These are phyloP conservation scores for Ciona savignyi DNA, from an alignment of 23 tunicate species.

Conservation along the genomic window DNA sequence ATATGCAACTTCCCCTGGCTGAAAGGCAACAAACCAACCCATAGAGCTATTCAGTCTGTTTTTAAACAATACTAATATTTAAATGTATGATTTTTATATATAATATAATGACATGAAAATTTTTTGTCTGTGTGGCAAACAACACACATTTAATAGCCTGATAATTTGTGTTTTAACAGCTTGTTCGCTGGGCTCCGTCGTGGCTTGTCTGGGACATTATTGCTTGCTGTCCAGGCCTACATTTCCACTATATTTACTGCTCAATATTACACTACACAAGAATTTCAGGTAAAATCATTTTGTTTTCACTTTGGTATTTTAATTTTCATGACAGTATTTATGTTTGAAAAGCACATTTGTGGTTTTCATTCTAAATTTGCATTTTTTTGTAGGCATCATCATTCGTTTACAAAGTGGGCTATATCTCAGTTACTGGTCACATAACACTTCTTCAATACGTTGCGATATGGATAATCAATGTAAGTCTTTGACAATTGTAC, in stretches of 20 bases:
- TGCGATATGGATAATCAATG: constrained; percentile 73
- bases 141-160: too few species aligned
- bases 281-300: constrained; percentile 20
- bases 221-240: constrained; percentile 38
- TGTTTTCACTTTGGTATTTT: neutral
- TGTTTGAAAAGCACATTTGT: neutral
- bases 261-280: constrained; percentile 8
- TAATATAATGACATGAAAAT: too few species aligned
- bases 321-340: neutral
- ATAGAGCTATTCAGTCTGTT: too few species aligned
- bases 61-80: too few species aligned
- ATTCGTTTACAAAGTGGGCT: constrained; percentile 23
- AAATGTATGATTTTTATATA: too few species aligned
- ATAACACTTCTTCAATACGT: constrained; percentile 32
- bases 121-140: too few species aligned
- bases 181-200: constrained; percentile 50
- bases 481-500: constrained; percentile 9
- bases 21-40: too few species aligned
- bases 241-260: constrained; percentile 11
- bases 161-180: constrained; percentile 16
- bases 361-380: neutral
- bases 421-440: constrained; percentile 27
- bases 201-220: constrained; percentile 35
- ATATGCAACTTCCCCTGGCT: too few species aligned
- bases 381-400: constrained; percentile 21